phyloP scores from a whole-genome alignment of 1,140 invertebrate genomes.

The Parapsyche elsis region DNA sequence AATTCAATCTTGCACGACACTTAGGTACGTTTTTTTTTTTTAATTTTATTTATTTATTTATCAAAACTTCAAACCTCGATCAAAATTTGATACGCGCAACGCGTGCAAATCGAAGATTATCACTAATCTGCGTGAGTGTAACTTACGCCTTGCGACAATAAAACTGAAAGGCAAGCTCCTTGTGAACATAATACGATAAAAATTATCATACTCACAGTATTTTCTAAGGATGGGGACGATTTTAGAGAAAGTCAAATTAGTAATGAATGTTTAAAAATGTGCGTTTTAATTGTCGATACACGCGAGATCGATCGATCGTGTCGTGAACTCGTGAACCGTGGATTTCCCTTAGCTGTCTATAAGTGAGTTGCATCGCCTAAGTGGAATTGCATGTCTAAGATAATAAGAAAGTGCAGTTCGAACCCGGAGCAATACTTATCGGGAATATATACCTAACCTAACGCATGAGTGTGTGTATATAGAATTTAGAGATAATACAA shows the following conservation, averaged over 20 bases:
- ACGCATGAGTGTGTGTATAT: neutral
- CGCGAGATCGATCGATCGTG: constrained; percentile 3
- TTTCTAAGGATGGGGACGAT: too few species aligned
- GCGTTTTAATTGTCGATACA: neutral
- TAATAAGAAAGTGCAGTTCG: constrained; percentile 52
- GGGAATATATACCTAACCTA: neutral
- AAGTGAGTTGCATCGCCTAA: constrained; percentile 50
- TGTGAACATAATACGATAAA: too few species aligned
- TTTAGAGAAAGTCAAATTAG: too few species aligned
- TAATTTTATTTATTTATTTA: too few species aligned
- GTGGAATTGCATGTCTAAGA: constrained; percentile 56
- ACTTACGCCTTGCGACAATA: too few species aligned
- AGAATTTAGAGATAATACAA: neutral
- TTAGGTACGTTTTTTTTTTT: neutral
- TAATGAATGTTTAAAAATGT: too few species aligned
- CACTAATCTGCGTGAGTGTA: too few species aligned
- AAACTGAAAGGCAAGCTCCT: too few species aligned
- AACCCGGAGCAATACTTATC: constrained; percentile 34
- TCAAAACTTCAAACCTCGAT: too few species aligned
- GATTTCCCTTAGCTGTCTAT: neutral
- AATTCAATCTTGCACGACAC: neutral
- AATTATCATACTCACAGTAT: too few species aligned
- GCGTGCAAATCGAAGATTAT: too few species aligned
- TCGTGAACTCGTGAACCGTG: constrained; percentile 27
- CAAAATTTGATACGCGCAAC: too few species aligned